Conservation (phyloP, 2,113 vertebrate species). For the Parotia lawesii region DNA sequence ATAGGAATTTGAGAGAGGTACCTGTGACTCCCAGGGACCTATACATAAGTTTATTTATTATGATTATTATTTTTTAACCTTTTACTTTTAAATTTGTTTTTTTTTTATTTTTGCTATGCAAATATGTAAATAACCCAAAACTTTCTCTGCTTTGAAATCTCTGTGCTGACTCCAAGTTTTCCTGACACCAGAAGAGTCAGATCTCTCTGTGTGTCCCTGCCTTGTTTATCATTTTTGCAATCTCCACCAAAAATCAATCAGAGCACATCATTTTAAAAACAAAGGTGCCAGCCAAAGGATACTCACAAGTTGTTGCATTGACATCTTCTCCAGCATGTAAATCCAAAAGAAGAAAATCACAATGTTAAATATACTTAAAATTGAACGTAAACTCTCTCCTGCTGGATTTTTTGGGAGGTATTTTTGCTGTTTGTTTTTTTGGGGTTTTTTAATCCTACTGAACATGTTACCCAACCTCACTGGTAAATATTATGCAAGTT, state of each 20-base stretch:
- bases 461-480: not conserved
- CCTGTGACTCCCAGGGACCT: not conserved
- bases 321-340: not conserved
- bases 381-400: not conserved
- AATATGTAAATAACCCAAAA: not conserved
- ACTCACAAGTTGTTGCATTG: not conserved
- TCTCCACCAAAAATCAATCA: not conserved
- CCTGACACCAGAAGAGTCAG: not conserved
- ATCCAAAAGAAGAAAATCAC: constrained; percentile 4
- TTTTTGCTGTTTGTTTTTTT: not conserved
- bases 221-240: not conserved
- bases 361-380: constrained; percentile 4
- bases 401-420: not conserved
- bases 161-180: not conserved
- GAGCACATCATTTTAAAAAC: not conserved
- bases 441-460: not conserved
- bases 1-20: constrained; percentile 12
- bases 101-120: not conserved
- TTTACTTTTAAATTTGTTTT: not conserved
- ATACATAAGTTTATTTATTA: not conserved
- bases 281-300: not conserved
- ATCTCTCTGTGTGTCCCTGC: not conserved
- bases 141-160: constrained; percentile 28
- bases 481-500: not conserved
- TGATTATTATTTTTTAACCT: not conserved